phyloP scores from a whole-genome alignment of 2,113 vertebrate genomes.

The Alces alces region DNA sequence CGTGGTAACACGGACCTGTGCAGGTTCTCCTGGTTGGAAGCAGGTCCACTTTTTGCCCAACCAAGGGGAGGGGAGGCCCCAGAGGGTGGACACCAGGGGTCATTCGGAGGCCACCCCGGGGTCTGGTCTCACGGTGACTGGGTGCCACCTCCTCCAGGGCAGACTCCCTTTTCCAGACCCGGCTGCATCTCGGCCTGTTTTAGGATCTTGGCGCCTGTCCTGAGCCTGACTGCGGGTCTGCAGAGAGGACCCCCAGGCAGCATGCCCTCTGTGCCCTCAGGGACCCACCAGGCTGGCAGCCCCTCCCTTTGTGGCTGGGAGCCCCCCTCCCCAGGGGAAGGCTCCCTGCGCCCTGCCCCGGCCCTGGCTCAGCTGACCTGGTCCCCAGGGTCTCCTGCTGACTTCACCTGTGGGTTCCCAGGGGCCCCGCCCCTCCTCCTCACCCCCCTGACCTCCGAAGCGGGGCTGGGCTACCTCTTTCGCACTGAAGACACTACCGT shows the following conservation, averaged over 20 bases:
- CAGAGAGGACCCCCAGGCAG: neutral
- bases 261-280: accelerated
- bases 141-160: accelerated
- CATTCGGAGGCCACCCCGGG: accelerated
- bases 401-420: neutral
- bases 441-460: neutral
- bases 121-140: accelerated
- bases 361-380: neutral
- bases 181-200: neutral
- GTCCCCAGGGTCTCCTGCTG: neutral
- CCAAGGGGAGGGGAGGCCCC: neutral
- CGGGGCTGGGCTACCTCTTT: neutral
- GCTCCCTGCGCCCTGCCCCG: accelerated
- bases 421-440: neutral
- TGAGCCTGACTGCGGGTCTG: neutral
- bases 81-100: neutral
- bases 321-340: neutral
- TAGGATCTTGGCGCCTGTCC: accelerated
- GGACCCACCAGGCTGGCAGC: neutral
- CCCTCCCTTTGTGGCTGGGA: neutral
- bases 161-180: neutral
- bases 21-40: accelerated
- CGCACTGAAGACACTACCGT: neutral
- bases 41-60: neutral
- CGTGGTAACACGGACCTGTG: accelerated